Evolutionary conservation across 2,113 vertebrate genomes (phyloP).

Genomic region (Aldabrachelys gigantea): DNA sequence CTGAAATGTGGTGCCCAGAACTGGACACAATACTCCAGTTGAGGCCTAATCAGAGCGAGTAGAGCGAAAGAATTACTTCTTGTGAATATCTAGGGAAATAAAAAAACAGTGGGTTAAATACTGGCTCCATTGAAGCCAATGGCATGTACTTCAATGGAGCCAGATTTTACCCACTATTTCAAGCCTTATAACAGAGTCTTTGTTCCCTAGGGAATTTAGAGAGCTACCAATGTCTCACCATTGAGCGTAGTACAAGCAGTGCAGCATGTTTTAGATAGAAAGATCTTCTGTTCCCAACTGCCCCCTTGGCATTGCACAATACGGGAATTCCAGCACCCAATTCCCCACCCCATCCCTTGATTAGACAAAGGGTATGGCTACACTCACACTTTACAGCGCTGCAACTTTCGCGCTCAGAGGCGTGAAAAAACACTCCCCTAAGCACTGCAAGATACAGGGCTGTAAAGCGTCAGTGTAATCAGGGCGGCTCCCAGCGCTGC

Average conservation of each 20-base stretch:
- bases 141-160: neutral
- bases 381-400: too few relatives aligned
- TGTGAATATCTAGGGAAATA: neutral
- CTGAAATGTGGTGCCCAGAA: too few relatives aligned
- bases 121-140: neutral
- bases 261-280: neutral
- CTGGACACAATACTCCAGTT: too few relatives aligned
- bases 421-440: too few relatives aligned
- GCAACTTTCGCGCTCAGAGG: too few relatives aligned
- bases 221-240: neutral
- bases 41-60: too few relatives aligned
- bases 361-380: neutral
- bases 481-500: too few relatives aligned
- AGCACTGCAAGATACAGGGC: too few relatives aligned
- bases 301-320: neutral
- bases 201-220: neutral
- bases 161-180: neutral
- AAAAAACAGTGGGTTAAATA: neutral
- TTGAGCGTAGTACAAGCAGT: neutral
- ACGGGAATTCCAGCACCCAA: neutral
- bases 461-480: too few relatives aligned
- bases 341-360: neutral
- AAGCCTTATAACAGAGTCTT: neutral
- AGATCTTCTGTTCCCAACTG: neutral
- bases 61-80: too few relatives aligned